Base-by-base conservation (phyloP, 2,888 invertebrate genomes). In the Drosophila barbarae region DNA sequence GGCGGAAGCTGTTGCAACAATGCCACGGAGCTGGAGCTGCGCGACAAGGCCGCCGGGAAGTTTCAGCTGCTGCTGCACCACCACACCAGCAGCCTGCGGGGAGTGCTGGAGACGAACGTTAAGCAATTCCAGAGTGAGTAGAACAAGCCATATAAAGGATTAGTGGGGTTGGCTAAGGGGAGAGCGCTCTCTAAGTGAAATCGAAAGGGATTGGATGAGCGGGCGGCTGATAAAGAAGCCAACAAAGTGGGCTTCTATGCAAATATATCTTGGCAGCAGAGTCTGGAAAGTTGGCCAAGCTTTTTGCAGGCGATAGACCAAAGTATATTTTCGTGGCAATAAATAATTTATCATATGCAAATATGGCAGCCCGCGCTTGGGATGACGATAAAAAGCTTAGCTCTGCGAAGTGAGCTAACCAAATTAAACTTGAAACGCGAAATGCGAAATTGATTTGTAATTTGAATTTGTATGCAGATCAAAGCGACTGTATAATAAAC, bases 61-160 rank as follows among this genome's bases (percentile, higher is more conserved):
- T 94, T 95, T 80, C 93, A 93, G 83, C 91, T 91, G 70, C 90
- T 94, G 80, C 91, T 94, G 71, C 92, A 93, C 71, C 92, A 93
- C 86, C 93, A 94, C 76, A 93, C 94, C 60, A 91, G 93, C 84
- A 93, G 94, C 75, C 91, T 95, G 65, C 93, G 94, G 74, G 95
- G 95, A 74, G 91, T 95, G 65, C 91, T 96, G 74, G 92, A 93
- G 72, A 93, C 93, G 51, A 95, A 95, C 34, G 93, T 94, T 75
- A 91, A 92, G 80, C 92, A 93, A 65, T 91, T 95, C 81, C 93
- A 94, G 92, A 93, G 96, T 95, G 90, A 92, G 92, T 90, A 23
- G n/a, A 9, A 13, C 23, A 9, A 5, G 13, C 41, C 13, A 23
- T 41, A 26, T 1, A 55, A 54, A 55, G 56, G 55, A 56, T 23